Evolutionary conservation across 92 coral and sea anemone species (phyloP).

Genomic region (Zoanthus sociatus): DNA sequence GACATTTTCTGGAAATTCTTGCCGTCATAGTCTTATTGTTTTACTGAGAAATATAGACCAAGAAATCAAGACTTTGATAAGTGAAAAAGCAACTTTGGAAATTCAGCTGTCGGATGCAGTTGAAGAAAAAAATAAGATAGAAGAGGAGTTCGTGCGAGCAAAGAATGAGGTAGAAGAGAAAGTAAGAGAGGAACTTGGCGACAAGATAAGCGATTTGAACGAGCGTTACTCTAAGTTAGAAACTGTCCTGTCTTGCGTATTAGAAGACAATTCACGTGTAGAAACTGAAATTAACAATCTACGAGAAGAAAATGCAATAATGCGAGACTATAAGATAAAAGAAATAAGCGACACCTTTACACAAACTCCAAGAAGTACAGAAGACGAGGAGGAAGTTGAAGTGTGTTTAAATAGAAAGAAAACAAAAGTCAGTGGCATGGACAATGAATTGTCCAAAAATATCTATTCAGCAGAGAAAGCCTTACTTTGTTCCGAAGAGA

Average conservation of each 20-base stretch:
- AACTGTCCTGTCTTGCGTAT: constrained; percentile 71
- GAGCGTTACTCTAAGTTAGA: constrained; percentile 80
- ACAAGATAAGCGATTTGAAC: constrained; percentile 45
- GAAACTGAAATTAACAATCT: constrained; percentile 67
- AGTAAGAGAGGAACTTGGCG: constrained; percentile 41
- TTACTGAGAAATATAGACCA: constrained; percentile 38
- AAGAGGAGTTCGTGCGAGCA: constrained; percentile 64
- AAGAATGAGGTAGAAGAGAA: constrained; percentile 41
- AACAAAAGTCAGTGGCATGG: not conserved
- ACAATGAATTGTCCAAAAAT: not conserved
- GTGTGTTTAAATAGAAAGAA: not conserved
- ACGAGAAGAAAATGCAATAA: constrained; percentile 76
- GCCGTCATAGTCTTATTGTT: constrained; percentile 47
- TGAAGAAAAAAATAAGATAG: constrained; percentile 73
- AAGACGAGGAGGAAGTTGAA: constrained; percentile 64
- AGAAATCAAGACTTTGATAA: constrained; percentile 54
- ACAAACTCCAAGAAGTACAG: constrained; percentile 81
- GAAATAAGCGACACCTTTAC: constrained; percentile 84
- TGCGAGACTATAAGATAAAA: constrained; percentile 72
- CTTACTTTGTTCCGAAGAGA: not conserved
- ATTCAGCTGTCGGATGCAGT: constrained; percentile 84
- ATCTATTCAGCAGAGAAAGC: constrained; percentile 17
- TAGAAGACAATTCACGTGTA: constrained; percentile 81
- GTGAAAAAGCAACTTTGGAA: constrained; percentile 76
- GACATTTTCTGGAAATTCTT: constrained; percentile 48